A percentile compares a stretch with the other conserved stretches of the same genome.
These are phyloP conservation scores for Nasonovia ribisnigri DNA, from an alignment of 2,888 invertebrate species.

Conservation along the genomic window DNA sequence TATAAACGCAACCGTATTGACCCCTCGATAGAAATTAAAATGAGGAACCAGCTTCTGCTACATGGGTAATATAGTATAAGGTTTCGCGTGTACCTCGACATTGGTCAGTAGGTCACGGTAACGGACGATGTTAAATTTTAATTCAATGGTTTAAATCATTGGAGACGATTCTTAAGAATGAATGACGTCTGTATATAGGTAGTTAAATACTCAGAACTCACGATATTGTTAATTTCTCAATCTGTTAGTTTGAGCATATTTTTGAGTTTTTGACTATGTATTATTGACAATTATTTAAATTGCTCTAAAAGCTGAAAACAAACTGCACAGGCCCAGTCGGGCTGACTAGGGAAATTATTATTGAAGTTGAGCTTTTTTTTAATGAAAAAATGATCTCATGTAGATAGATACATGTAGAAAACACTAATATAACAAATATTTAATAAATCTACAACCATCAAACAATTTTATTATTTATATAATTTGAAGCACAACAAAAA, in stretches of 20 bases:
- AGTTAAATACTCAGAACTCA: neutral
- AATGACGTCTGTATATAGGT: neutral
- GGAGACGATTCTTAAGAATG: neutral
- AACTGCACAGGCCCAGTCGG: no score
- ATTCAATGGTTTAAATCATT: neutral
- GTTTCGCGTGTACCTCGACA: neutral
- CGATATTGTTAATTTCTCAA: neutral
- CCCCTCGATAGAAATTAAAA: neutral
- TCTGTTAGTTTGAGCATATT: neutral
- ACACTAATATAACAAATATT: neutral
- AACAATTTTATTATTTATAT: neutral
- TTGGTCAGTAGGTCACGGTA: neutral
- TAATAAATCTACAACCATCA: neutral
- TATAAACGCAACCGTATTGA: neutral
- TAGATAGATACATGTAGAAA: neutral
- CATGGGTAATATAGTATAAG: neutral
- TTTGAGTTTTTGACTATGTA: neutral
- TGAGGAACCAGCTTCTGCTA: neutral
- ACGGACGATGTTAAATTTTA: neutral
- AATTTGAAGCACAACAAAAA: neutral
- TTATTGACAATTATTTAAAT: neutral
- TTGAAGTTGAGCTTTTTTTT: no score
- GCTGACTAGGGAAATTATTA: neutral
- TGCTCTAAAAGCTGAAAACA: neutral
- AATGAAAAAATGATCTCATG: neutral